Base-by-base conservation (phyloP, 2,888 invertebrate genomes). In the Eupelmus urozonus region DNA sequence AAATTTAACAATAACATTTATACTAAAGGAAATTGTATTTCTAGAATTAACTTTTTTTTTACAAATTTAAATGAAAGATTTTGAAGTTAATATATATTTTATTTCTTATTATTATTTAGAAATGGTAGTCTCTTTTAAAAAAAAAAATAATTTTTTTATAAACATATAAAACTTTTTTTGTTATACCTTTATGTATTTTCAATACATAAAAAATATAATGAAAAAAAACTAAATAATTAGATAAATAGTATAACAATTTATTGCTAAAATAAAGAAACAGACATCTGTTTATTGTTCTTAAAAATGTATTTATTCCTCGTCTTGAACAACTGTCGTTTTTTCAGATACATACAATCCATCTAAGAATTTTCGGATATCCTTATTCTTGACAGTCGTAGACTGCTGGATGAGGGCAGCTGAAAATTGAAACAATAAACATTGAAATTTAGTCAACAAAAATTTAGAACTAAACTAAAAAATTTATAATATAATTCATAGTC, bases 351-450 rank as follows among this genome's bases (percentile, higher is more conserved):
- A 99, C 83, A 99, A 94, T 89, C 99, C 99, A 89, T 99, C 99
- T 92, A 99, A 96, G 93, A 99, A 99, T 91, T 99, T 99, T 93
- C 99, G 94, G 92, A 99, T 99, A 93, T 99, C 99, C 94, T 99
- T 99, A 90, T 98, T 97, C 92, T 99, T 98, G 70, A 99, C 99
- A 82, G 96, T 96, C 72, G 99, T 99, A 20, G 98, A 98, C 91
- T 99, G 99, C 91, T 99, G 99, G 88, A 99, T 98, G 77, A 98
- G 94, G 77, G 99, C 99, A 89, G 99, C 99, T 93, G 90, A 80
- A 92, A 91, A 67, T 78, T 65, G 80, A 67, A 79, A 51, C 9
- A n/a, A 45, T 13, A 13, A 45, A 13, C 16, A 13, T 34, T 51
- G 29, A 5, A 23, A 51, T 53, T 62, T n/a, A 25, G 9, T n/a